Conservation (phyloP, 2,888 invertebrate genomes). For the Andrena marginata region DNA sequence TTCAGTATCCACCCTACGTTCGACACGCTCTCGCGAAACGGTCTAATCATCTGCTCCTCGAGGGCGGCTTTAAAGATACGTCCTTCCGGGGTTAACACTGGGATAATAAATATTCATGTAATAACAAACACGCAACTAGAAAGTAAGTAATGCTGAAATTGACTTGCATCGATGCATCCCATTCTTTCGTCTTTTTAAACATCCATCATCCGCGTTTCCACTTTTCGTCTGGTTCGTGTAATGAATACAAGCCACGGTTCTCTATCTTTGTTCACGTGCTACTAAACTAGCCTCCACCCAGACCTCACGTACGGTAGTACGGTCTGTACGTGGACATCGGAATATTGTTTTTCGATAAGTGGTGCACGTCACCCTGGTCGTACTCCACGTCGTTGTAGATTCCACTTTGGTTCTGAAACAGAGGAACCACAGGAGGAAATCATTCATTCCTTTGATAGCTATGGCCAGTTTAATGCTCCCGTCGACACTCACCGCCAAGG, state of each 20-base stretch:
- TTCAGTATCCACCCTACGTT: slow-evolving; percentile 29
- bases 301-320: slow-evolving; percentile 86
- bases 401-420: slow-evolving; percentile 93
- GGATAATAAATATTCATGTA: slow-evolving; percentile 53
- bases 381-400: slow-evolving; percentile 97
- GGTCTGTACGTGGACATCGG: slow-evolving; percentile 94
- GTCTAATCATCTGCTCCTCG: slow-evolving; percentile 13
- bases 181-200: neutral
- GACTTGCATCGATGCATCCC: slow-evolving; percentile 20
- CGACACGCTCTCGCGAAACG: slow-evolving; percentile 20
- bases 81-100: slow-evolving; percentile 18
- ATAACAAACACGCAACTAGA: slow-evolving; percentile 34
- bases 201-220: neutral
- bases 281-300: slow-evolving; percentile 25
- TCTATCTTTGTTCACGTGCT: slow-evolving; percentile 12
- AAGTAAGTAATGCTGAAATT: slow-evolving; percentile 39
- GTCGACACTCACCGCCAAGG: slow-evolving; percentile 86
- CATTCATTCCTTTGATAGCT: neutral
- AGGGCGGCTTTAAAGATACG: neutral
- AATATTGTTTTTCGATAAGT: slow-evolving; percentile 87
- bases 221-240: slow-evolving; percentile 4
- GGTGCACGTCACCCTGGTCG: slow-evolving; percentile 88
- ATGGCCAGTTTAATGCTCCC: neutral
- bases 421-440: neutral
- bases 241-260: slow-evolving; percentile 19